Evolutionary conservation across 2,113 vertebrate species (phyloP), one percentile per base, ranked within the genome.

Genomic region (Protomyctophum bolini): DNA sequence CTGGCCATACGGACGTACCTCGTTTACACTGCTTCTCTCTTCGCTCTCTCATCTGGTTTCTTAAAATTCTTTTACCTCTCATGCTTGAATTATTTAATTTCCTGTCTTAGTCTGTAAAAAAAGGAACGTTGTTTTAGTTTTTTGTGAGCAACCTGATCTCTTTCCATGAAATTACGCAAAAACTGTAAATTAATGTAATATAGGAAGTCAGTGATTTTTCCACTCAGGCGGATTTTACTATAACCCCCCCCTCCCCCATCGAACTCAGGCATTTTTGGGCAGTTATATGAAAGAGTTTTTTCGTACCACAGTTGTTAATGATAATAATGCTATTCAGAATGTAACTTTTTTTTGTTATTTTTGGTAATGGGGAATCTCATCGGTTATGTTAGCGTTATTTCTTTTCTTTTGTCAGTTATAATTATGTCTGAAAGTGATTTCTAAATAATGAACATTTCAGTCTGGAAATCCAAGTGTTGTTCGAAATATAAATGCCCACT

Each of bases 61-160:
- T 55, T 59, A 41, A 41, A 41, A 52, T 67, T 55, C 60, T 51
- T 94, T 86, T 94, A 93, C 92, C 93, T 94, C 95, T 87, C 93
- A 95, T 95, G 94, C 91, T 96, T 97, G 95, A 97, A 97, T 91
- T 97, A 98, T 98, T 98, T 98, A 98, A 99, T 95, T 94, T 95
- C 81, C 93, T 95, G 94, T 96, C 93, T 92, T 89, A 91, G 91
- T 41, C 87, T 98, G 95, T 98, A 96, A 95, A 94, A 94, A 21
- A 94, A 93, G 93, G 95, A 95, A 91, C 88, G 88, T 92, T 88
- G 86, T 91, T 77, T 83, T 91, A 91, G 77, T 90, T 91, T 91
- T 94, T 95, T 91, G 91, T 93, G 94, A 94, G 93, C 90, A 88
- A 90, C 91, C 94, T 92, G 33, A 79, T 91, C 86, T 94, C 92